A percentile compares a stretch with the other conserved stretches of the same genome.
These are phyloP conservation scores for Didymodactylos carnosus DNA, from an alignment of 2,888 invertebrate species.

Conservation along the genomic window DNA sequence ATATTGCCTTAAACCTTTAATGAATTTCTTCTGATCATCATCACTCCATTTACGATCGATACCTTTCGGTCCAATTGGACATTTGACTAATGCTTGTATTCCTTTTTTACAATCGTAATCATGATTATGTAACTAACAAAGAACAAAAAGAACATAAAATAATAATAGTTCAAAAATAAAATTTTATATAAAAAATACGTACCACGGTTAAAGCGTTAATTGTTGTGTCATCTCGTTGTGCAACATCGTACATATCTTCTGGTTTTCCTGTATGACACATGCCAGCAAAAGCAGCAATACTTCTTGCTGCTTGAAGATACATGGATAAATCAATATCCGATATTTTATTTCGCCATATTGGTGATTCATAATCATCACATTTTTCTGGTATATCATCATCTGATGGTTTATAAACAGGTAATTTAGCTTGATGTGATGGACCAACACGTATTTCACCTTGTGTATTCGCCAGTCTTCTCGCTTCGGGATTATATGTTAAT, in stretches of 20 bases:
- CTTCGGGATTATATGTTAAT: slow-evolving; percentile 40
- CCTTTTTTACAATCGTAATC: background rate
- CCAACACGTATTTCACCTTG: slow-evolving; percentile 45
- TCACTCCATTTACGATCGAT: background rate
- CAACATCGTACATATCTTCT: slow-evolving; percentile 86
- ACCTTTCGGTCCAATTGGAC: slow-evolving; percentile 36
- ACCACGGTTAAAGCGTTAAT: slow-evolving; percentile 64
- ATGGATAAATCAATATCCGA: slow-evolving; percentile 4
- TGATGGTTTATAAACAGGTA: background rate
- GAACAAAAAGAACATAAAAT: too few relatives aligned
- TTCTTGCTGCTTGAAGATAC: slow-evolving; percentile 32
- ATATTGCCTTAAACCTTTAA: slow-evolving; percentile 87
- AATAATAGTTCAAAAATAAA: background rate
- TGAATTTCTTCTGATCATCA: slow-evolving; percentile 56
- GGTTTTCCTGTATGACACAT: slow-evolving; percentile 95
- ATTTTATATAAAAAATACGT: background rate
- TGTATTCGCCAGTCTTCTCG: slow-evolving; percentile 40
- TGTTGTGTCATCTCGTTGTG: slow-evolving; percentile 86
- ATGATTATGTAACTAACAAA: slow-evolving; percentile 27
- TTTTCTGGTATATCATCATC: background rate
- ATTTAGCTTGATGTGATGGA: slow-evolving; percentile 39
- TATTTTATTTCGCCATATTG: slow-evolving; percentile 3
- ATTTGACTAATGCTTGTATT: background rate
- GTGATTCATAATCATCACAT: background rate
- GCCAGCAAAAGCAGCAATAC: slow-evolving; percentile 92